Percentiles rank a stretch among this genome's conserved stretches.
phyloP scores from a whole-genome alignment of 2,888 invertebrate genomes.

The Laothoe populi region DNA sequence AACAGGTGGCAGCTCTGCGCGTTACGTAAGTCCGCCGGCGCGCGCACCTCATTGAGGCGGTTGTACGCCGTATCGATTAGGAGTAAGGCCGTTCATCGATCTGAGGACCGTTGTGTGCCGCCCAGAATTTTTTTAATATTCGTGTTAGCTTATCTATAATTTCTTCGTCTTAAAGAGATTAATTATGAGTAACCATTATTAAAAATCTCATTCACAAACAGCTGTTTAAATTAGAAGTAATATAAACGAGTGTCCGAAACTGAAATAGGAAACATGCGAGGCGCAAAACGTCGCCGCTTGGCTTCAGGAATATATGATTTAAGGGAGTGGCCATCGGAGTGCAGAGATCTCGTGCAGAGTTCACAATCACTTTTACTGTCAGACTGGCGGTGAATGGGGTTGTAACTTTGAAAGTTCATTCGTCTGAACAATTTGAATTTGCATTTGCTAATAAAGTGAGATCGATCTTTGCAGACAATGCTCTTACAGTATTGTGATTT shows the following conservation, averaged over 20 bases:
- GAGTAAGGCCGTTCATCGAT: conserved; percentile 73
- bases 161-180: neutral
- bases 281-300: conserved; percentile 40
- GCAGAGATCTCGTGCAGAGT: neutral
- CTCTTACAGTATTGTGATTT: neutral
- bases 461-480: neutral
- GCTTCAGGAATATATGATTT: conserved; percentile 42
- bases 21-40: conserved; percentile 77
- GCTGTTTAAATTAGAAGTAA: neutral
- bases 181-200: conserved; percentile 7
- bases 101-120: conserved; percentile 57
- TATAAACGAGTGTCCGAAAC: neutral
- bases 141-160: conserved; percentile 59
- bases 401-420: conserved; percentile 6
- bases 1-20: conserved; percentile 78
- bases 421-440: conserved; percentile 6
- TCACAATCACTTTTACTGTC: neutral
- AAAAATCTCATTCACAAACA: conserved; percentile 12
- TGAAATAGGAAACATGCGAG: conserved; percentile 8
- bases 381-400: conserved; percentile 7
- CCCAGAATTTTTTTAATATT: conserved; percentile 64
- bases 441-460: neutral
- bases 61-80: conserved; percentile 79
- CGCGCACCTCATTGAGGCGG: conserved; percentile 79
- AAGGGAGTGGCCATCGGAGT: conserved; percentile 35